Evolutionary conservation across 2,888 invertebrate genomes (phyloP).

Genomic region (Autographa pulchrina): DNA sequence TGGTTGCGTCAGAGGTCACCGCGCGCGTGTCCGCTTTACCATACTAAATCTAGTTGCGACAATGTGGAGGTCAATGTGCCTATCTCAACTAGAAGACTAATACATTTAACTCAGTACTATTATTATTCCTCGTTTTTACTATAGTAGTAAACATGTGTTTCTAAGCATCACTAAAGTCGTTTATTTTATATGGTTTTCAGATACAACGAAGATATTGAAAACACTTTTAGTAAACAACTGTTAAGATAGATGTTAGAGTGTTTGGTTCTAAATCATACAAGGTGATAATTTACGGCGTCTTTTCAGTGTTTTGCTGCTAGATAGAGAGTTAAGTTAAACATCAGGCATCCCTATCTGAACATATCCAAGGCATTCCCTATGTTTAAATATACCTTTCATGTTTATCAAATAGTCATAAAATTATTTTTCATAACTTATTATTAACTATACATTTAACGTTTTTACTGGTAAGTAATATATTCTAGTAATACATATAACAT

Average conservation of each 20-base stretch:
- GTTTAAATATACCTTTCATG: too few relatives aligned
- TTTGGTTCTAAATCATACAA: too few relatives aligned
- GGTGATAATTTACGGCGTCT: too few relatives aligned
- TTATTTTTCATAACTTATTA: too few relatives aligned
- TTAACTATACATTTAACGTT: too few relatives aligned
- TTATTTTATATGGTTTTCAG: background rate
- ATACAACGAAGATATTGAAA: background rate
- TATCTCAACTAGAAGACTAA: constrained; percentile 71
- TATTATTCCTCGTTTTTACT: background rate
- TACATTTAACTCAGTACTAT: background rate
- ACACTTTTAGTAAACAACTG: background rate
- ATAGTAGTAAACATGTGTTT: constrained; percentile 9
- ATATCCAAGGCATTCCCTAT: too few relatives aligned
- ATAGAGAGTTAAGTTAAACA: too few relatives aligned
- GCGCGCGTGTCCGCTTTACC: constrained; percentile 77
- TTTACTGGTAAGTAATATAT: too few relatives aligned
- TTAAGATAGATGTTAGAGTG: background rate
- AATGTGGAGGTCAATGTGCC: constrained; percentile 83
- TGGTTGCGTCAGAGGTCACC: constrained; percentile 86
- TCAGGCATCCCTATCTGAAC: too few relatives aligned
- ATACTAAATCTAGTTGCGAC: constrained; percentile 70
- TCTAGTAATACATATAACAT: too few relatives aligned
- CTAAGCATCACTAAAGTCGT: background rate
- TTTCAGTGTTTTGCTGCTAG: too few relatives aligned
- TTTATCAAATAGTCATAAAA: too few relatives aligned